Evolutionary conservation across 2,797 vertebrate species (phyloP).

Genomic region (Sitta carolinensis): DNA sequence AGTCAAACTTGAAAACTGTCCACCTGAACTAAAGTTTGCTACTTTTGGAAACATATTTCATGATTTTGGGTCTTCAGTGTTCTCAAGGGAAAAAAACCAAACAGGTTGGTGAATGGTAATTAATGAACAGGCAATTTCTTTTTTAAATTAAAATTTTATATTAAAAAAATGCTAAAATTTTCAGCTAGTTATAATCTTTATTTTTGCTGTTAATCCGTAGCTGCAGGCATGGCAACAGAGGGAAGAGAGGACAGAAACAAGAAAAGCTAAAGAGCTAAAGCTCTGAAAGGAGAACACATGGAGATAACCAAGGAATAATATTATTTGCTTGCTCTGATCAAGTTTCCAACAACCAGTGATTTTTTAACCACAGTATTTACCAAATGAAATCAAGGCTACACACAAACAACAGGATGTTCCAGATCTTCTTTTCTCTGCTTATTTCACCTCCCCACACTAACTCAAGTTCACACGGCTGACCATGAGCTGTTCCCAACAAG

Average conservation of each 20-base stretch:
- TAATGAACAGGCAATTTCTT: not conserved
- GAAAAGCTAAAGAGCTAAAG: not conserved
- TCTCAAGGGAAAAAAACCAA: not conserved
- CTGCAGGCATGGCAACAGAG: not conserved
- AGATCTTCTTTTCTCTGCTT: fast-evolving
- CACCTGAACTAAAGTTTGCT: not conserved
- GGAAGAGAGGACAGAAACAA: not conserved
- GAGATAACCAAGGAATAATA: not conserved
- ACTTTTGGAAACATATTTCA: not conserved
- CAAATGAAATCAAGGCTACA: not conserved
- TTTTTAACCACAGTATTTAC: not conserved
- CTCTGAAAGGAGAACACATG: not conserved
- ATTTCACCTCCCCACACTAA: not conserved
- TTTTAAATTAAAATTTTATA: not conserved
- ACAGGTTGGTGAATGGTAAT: not conserved
- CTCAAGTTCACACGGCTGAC: fast-evolving
- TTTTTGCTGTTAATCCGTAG: not conserved
- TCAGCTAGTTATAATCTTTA: not conserved
- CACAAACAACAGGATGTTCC: not conserved
- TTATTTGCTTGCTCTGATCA: not conserved
- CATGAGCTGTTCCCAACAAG: not conserved
- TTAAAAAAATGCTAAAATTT: not conserved
- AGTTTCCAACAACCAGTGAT: not conserved
- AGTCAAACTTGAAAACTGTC: not conserved
- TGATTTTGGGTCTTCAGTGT: not conserved